Percentiles rank a stretch among this genome's conserved stretches.
These are phyloP conservation scores for Sebastes hubbsi DNA, from an alignment of 2,797 vertebrate genomes.

Conservation along the genomic window DNA sequence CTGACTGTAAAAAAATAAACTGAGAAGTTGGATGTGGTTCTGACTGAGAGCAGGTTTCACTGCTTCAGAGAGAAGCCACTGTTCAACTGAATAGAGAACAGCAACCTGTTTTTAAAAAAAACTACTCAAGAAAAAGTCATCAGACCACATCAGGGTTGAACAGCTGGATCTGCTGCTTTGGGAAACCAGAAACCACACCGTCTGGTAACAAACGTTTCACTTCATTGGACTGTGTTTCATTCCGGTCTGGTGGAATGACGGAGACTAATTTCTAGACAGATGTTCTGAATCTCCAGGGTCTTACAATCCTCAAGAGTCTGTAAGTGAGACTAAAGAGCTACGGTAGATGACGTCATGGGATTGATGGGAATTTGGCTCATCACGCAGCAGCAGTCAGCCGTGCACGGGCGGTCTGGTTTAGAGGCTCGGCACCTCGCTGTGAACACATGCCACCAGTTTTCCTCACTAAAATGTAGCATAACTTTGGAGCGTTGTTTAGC, in stretches of 20 bases:
- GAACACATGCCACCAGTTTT: no score
- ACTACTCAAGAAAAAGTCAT: background rate
- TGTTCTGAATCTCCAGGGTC: no score
- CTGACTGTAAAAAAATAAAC: slow-evolving; percentile 13
- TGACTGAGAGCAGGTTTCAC: background rate
- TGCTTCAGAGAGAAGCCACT: background rate
- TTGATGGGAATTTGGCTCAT: no score
- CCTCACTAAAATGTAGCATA: no score
- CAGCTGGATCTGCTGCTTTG: background rate
- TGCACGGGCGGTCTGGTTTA: no score
- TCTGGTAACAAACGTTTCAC: background rate
- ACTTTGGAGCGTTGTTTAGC: no score
- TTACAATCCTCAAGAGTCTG: background rate
- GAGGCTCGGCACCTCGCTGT: no score
- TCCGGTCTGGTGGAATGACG: background rate
- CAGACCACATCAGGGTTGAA: background rate
- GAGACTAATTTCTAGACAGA: background rate
- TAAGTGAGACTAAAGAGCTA: background rate
- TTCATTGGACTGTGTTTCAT: background rate
- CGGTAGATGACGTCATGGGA: background rate
- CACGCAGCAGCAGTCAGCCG: no score
- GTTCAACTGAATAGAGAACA: slow-evolving; percentile 29
- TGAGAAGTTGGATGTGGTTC: background rate
- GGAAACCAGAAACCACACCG: background rate
- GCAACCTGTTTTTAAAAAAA: background rate